These are phyloP conservation scores for Cydia pomonella DNA, from an alignment of 1,140 invertebrate genomes.

Conservation along the genomic window DNA sequence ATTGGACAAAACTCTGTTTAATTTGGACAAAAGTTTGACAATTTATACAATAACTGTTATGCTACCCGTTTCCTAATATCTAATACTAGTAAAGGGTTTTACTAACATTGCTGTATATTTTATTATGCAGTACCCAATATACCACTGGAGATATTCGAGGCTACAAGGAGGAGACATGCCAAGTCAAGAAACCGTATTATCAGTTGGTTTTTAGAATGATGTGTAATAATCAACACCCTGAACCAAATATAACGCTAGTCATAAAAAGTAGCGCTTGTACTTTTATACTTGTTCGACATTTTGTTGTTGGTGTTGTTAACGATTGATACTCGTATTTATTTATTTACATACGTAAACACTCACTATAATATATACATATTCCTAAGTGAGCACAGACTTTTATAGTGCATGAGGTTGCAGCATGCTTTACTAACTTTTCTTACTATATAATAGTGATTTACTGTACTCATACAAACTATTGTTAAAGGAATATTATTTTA, in stretches of 20 bases:
- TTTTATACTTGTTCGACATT: constrained; percentile 49
- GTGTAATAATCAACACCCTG: constrained; percentile 50
- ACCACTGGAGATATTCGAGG: constrained; percentile 81
- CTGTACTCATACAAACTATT: constrained; percentile 48
- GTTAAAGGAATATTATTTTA: constrained; percentile 27
- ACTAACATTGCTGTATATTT: constrained; percentile 75
- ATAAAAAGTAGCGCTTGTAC: constrained; percentile 63
- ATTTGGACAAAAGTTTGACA: background rate
- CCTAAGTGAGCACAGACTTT: constrained; percentile 49
- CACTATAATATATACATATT: constrained; percentile 51
- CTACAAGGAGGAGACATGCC: constrained; percentile 77
- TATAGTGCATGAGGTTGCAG: constrained; percentile 65
- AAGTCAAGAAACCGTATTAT: constrained; percentile 81
- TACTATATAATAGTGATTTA: constrained; percentile 12
- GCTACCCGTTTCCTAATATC: constrained; percentile 22
- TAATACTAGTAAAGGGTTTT: constrained; percentile 37
- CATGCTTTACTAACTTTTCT: constrained; percentile 61
- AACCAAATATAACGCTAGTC: constrained; percentile 66
- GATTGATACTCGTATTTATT: constrained; percentile 47
- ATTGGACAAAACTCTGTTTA: background rate
- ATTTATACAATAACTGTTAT: background rate
- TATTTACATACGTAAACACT: constrained; percentile 24
- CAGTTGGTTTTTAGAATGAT: constrained; percentile 80
- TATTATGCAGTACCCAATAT: constrained; percentile 81
- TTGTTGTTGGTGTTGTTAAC: constrained; percentile 57